phyloP scores from a whole-genome alignment of 2,113 vertebrate genomes.

The Apodemus sylvaticus region DNA sequence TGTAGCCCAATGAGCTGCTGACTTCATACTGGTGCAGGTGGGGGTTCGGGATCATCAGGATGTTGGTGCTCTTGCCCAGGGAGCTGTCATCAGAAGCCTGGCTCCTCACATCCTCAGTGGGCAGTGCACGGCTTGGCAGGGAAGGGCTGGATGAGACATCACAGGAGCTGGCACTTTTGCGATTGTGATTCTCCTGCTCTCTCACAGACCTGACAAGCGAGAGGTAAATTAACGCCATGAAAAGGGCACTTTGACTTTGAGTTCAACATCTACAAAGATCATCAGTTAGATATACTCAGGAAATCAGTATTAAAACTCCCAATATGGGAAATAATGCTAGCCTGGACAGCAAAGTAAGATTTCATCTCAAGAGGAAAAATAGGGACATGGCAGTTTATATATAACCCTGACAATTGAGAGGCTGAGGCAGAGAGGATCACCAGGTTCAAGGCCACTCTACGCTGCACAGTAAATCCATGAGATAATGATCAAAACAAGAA shows the following conservation, averaged over 20 bases:
- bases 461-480: neutral
- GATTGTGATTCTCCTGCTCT: constrained; percentile 89
- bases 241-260: neutral
- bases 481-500: neutral
- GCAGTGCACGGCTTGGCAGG: constrained; percentile 84
- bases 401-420: neutral
- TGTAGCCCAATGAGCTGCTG: constrained; percentile 98
- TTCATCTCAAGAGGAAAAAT: too few relatives aligned
- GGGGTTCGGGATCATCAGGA: constrained; percentile 94
- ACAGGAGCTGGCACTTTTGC: constrained; percentile 94
- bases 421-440: neutral
- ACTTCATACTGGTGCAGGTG: constrained; percentile 95
- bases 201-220: constrained; percentile 84
- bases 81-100: constrained; percentile 96
- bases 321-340: neutral
- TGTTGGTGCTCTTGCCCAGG: constrained; percentile 93
- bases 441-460: neutral
- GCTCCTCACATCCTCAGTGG: constrained; percentile 93
- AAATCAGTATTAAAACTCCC: neutral
- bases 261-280: neutral
- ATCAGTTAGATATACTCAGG: neutral
- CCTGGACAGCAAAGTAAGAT: neutral
- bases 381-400: too few relatives aligned
- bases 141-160: constrained; percentile 90
- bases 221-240: neutral